Base-by-base conservation (phyloP, 2,797 vertebrate genomes). In the Tangara arthus region DNA sequence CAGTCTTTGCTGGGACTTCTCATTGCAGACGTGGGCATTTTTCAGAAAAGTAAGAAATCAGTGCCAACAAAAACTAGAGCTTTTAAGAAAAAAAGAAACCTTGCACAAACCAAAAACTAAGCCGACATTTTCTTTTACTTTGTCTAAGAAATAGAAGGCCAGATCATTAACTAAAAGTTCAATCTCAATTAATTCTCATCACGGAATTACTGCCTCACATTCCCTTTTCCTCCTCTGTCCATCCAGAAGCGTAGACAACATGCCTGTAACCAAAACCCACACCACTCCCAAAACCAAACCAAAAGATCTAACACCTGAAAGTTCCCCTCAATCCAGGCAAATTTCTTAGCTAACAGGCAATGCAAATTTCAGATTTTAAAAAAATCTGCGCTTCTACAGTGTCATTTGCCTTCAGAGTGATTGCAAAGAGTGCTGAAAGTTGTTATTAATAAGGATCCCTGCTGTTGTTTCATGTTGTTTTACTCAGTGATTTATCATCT, bases 401-500 rank as follows among this genome's bases (percentile, higher is more conserved):
- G 94, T 91, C 93, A 96, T 97, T 96, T 95, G 89, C 49, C 65
- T 72, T 85, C 49, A 28, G 41, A 84, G 44, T 66, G 87, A 94
- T 41, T 95, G 95, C 95, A 91, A 75, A 91, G 89, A 94, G 71
- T 87, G 68, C 66, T 95, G 90, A 96, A 98, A 75, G 47, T 80
- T 94, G 86, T 96, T 96, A 87, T 94, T 97, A 97, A 96, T 95
- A 97, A 97, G 96, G 66, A 92, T 65, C 84, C 95, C 95, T 93
- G 95, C 95, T 97, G 93, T 76, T 94, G 61, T 94, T 96, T 87
- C 89, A 87, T 97, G 93, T 75, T 95, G 55, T 95, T 95, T 90
- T 89, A 87, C 76, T 76, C 80, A 55, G 66, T 96, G 95, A 98
- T 98, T 97, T 97, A 97, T 97, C 95, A 95, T 93, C 91, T 97